Conservation (phyloP, 1,140 invertebrate species). For the Druon quercuslanigerum region DNA sequence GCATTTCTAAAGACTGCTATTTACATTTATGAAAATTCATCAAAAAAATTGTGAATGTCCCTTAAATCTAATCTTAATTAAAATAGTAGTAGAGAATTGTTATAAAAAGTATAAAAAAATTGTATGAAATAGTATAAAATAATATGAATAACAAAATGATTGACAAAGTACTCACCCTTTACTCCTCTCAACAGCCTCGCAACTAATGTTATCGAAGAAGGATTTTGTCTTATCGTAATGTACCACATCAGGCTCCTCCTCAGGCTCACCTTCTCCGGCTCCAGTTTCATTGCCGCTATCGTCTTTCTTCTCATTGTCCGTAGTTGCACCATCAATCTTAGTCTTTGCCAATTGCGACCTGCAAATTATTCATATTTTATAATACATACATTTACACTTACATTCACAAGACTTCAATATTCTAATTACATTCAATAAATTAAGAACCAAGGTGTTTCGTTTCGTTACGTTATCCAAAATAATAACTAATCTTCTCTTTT, state of each 20-base stretch:
- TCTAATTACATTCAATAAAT: not conserved
- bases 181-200: slow-evolving; percentile 95
- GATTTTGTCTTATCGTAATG: slow-evolving; percentile 97
- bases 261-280: slow-evolving; percentile 84
- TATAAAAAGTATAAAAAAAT: too few relatives aligned
- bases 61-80: too few relatives aligned
- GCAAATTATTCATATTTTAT: slow-evolving; percentile 10
- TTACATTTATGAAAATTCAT: too few relatives aligned
- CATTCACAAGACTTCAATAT: not conserved
- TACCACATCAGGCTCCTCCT: slow-evolving; percentile 84
- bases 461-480: too few relatives aligned
- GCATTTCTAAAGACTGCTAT: too few relatives aligned
- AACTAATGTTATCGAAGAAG: slow-evolving; percentile 99
- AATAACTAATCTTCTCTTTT: too few relatives aligned
- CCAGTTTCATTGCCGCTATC: slow-evolving; percentile 90
- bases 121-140: too few relatives aligned
- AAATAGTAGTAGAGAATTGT: not conserved
- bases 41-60: too few relatives aligned
- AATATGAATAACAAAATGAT: not conserved
- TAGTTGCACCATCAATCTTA: slow-evolving; percentile 82
- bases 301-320: slow-evolving; percentile 86
- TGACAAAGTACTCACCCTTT: slow-evolving; percentile 80
- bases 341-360: slow-evolving; percentile 87
- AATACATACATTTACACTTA: too few relatives aligned
- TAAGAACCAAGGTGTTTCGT: not conserved